These are phyloP conservation scores for Leptogaster cylindrica DNA, from an alignment of 2,888 invertebrate genomes.

Conservation along the genomic window DNA sequence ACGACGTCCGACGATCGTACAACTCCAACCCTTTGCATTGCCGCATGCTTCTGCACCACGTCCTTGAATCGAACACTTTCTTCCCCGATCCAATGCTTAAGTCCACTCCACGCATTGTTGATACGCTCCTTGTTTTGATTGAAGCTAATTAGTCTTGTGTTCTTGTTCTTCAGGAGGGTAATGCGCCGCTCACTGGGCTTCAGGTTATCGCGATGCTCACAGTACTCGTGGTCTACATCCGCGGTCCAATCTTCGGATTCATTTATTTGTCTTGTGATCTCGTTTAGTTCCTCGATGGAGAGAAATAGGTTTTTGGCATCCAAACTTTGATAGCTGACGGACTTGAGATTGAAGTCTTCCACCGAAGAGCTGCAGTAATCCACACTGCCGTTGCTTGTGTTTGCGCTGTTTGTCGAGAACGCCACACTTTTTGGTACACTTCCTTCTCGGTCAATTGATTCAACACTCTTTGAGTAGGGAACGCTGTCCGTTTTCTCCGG, in stretches of 20 bases:
- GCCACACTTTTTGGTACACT: slow-evolving; percentile 43
- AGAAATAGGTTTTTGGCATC: slow-evolving; percentile 59
- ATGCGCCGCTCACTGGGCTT: slow-evolving; percentile 60
- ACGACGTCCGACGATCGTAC: neutral
- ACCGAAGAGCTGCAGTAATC: slow-evolving; percentile 55
- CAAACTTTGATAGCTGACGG: slow-evolving; percentile 60
- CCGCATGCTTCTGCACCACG: slow-evolving; percentile 59
- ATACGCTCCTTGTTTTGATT: slow-evolving; percentile 59
- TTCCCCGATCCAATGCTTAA: slow-evolving; percentile 61
- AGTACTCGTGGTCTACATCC: slow-evolving; percentile 60
- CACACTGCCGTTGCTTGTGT: slow-evolving; percentile 52
- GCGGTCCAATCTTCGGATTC: slow-evolving; percentile 59
- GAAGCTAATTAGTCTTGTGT: slow-evolving; percentile 57
- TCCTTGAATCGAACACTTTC: slow-evolving; percentile 58
- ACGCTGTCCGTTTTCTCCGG: slow-evolving; percentile 49
- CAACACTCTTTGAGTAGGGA: neutral
- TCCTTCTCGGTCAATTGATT: slow-evolving; percentile 16
- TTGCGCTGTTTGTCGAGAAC: slow-evolving; percentile 49
- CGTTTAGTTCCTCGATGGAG: slow-evolving; percentile 61
- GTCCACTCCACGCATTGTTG: slow-evolving; percentile 60
- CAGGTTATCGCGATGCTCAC: slow-evolving; percentile 60
- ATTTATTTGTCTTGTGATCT: slow-evolving; percentile 60
- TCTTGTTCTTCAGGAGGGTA: slow-evolving; percentile 60
- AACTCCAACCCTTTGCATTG: slow-evolving; percentile 56
- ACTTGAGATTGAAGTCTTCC: slow-evolving; percentile 60